Conservation (phyloP, 53 echinoderm and acorn worm genomes). For the Crossaster papposus region DNA sequence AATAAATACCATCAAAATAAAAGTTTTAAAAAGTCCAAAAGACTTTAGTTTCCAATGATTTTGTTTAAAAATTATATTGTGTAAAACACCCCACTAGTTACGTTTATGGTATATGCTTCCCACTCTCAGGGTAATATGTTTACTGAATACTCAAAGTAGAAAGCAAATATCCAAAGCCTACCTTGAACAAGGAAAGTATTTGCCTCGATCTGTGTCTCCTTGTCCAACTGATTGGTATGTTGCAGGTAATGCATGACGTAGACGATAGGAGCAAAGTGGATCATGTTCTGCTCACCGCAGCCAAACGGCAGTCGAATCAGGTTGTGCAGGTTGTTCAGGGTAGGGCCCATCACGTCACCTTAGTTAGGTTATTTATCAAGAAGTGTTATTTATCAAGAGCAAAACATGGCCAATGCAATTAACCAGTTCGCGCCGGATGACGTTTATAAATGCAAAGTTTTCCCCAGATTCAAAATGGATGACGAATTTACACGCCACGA, state of each 20-base stretch:
- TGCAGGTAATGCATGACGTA: conserved; percentile 92
- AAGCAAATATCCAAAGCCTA: conserved; percentile 29
- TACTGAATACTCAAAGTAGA: background rate
- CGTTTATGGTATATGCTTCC: too few species aligned
- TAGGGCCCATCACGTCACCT: conserved; percentile 99
- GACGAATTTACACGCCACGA: too few species aligned
- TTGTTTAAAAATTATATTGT: too few species aligned
- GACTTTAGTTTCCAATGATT: too few species aligned
- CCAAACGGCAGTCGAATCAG: conserved; percentile 94
- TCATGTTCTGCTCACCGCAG: conserved; percentile 99
- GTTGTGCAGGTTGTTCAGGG: conserved; percentile 93
- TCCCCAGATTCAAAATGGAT: too few species aligned
- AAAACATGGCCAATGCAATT: too few species aligned
- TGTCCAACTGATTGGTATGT: conserved; percentile 79
- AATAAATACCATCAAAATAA: too few species aligned
- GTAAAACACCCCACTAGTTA: too few species aligned
- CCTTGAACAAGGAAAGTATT: conserved; percentile 86
- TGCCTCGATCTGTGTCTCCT: conserved; percentile 80
- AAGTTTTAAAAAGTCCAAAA: too few species aligned
- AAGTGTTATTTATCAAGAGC: background rate
- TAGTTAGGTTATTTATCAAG: background rate
- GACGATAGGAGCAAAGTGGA: conserved; percentile 98
- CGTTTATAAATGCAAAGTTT: background rate
- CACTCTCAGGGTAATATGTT: too few species aligned
- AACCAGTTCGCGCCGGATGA: too few species aligned